Percentiles rank a stretch among this genome's conserved stretches.
Evolutionary conservation across 1,140 invertebrate species (phyloP).

Genomic region (Magallana ariakensis): DNA sequence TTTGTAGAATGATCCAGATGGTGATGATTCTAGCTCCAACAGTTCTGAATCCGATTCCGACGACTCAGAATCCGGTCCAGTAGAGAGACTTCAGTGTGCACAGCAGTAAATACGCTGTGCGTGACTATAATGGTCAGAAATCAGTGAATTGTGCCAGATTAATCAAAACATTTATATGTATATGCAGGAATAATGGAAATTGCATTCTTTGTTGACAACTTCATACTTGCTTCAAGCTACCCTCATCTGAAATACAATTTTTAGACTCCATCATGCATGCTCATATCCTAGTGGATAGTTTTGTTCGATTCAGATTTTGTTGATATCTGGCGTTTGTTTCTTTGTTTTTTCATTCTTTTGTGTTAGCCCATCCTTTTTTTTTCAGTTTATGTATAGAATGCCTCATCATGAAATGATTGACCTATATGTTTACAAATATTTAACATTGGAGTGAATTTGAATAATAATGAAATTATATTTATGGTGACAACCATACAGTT

Average conservation of each 20-base stretch:
- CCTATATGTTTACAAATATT: neutral
- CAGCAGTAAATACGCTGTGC: slow-evolving; percentile 55
- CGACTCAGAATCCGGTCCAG: slow-evolving; percentile 65
- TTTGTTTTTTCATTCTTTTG: neutral
- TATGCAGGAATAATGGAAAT: slow-evolving; percentile 13
- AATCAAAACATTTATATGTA: slow-evolving; percentile 27
- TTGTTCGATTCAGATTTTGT: neutral
- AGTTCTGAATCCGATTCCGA: slow-evolving; percentile 63
- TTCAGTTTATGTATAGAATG: neutral
- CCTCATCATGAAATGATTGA: slow-evolving; percentile 21
- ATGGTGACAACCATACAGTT: slow-evolving; percentile 2
- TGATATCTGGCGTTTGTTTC: neutral
- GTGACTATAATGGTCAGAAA: neutral
- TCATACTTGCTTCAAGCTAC: neutral
- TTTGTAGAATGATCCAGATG: slow-evolving; percentile 63
- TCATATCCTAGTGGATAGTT: neutral
- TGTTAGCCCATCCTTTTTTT: neutral
- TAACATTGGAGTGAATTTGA: slow-evolving; percentile 24
- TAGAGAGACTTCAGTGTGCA: slow-evolving; percentile 70
- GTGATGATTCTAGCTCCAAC: slow-evolving; percentile 67
- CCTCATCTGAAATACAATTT: neutral
- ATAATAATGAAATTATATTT: slow-evolving; percentile 20
- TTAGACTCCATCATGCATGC: neutral
- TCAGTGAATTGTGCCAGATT: neutral
- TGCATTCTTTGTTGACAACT: neutral